Percentiles rank a stretch among this genome's conserved stretches.
These are phyloP conservation scores for Caretta caretta DNA, from an alignment of 2,113 vertebrate species.

Conservation along the genomic window DNA sequence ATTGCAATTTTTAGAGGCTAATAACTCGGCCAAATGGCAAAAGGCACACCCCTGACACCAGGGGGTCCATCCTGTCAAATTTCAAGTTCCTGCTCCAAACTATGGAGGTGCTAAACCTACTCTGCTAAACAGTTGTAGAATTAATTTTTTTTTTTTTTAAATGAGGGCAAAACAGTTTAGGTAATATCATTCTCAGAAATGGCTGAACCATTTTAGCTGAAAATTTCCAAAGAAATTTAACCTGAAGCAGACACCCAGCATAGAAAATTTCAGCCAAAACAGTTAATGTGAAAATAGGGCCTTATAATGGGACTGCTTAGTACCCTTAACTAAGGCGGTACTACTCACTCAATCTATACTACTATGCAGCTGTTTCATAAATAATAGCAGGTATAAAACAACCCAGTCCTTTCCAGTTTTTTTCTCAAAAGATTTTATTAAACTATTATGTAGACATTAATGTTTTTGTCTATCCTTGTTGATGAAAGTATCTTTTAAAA, in stretches of 20 bases:
- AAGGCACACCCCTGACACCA: background rate
- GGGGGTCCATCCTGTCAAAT: background rate
- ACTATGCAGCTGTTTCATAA: slow-evolving; percentile 5
- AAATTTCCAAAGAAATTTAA: slow-evolving; percentile 18
- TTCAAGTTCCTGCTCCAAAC: background rate
- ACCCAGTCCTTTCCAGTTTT: background rate
- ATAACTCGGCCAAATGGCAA: slow-evolving; percentile 49
- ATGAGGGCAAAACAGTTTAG: background rate
- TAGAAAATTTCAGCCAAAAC: slow-evolving; percentile 20
- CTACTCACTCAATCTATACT: background rate
- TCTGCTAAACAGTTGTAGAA: background rate
- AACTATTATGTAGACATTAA: background rate
- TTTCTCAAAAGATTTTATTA: background rate
- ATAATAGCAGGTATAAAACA: slow-evolving; percentile 17
- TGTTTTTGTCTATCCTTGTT: background rate
- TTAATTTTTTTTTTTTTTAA: background rate
- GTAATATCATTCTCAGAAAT: slow-evolving; percentile 6
- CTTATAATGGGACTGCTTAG: background rate
- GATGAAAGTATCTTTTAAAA: background rate
- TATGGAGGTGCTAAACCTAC: background rate
- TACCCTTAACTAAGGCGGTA: background rate
- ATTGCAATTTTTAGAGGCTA: background rate
- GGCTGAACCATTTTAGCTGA: background rate
- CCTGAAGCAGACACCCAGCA: slow-evolving; percentile 18
- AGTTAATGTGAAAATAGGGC: slow-evolving; percentile 39